These are phyloP conservation scores for Apteryx mantelli DNA, from an alignment of 2,113 vertebrate genomes.

Conservation along the genomic window DNA sequence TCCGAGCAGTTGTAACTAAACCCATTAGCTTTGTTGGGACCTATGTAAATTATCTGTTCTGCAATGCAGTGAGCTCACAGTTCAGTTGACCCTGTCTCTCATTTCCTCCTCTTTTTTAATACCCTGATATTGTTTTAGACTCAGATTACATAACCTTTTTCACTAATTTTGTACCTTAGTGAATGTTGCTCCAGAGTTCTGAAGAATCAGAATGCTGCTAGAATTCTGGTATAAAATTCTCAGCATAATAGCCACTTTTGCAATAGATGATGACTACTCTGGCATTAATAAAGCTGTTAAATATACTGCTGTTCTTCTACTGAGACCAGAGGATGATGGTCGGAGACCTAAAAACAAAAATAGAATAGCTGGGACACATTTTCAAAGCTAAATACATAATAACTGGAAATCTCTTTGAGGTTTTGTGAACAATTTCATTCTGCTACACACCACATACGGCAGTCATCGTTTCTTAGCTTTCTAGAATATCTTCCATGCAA, in stretches of 20 bases:
- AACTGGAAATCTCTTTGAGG: background rate
- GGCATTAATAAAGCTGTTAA: background rate
- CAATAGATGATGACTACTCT: background rate
- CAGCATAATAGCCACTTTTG: background rate
- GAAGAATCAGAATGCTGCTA: background rate
- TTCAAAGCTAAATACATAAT: background rate
- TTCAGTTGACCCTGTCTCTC: background rate
- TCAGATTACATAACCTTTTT: background rate
- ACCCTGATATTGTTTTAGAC: rapidly evolving
- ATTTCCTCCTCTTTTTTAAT: background rate
- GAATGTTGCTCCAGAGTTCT: background rate
- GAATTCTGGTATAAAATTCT: background rate
- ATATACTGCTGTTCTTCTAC: background rate
- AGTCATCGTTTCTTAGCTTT: background rate
- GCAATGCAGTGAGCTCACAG: background rate
- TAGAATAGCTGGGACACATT: background rate
- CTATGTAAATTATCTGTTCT: background rate
- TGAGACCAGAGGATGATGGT: background rate
- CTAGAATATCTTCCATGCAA: background rate
- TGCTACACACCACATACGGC: background rate
- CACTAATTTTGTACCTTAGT: background rate
- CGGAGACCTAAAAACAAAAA: background rate
- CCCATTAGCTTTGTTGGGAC: background rate
- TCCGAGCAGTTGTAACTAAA: background rate
- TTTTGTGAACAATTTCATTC: background rate